Conservation (phyloP, 1,140 invertebrate genomes). For the Caenorhabditis remanei region DNA sequence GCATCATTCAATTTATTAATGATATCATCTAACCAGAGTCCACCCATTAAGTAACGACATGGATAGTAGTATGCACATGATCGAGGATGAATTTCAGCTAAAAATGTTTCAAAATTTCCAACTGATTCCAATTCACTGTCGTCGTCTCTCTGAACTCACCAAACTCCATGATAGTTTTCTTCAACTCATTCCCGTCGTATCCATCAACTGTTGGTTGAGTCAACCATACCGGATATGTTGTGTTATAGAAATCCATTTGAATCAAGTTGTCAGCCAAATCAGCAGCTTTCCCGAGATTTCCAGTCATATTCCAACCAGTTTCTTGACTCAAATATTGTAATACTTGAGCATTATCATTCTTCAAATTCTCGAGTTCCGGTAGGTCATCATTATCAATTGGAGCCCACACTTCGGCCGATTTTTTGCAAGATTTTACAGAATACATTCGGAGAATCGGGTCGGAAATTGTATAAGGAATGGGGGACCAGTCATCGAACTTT, state of each 20-base stretch:
- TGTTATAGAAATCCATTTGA: conserved; percentile 62
- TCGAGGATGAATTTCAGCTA: conserved; percentile 68
- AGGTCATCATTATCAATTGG: conserved; percentile 65
- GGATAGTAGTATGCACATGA: conserved; percentile 65
- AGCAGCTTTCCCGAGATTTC: conserved; percentile 64
- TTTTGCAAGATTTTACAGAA: conserved; percentile 29
- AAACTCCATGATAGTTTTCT: conserved; percentile 35
- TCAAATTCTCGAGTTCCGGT: conserved; percentile 63
- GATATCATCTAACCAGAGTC: conserved; percentile 66
- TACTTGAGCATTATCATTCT: conserved; percentile 59
- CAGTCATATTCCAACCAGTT: conserved; percentile 64
- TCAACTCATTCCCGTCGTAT: conserved; percentile 17
- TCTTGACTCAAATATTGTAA: conserved; percentile 61
- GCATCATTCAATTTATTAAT: conserved; percentile 47
- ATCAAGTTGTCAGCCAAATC: conserved; percentile 69
- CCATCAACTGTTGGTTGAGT: conserved; percentile 12
- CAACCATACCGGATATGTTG: conserved; percentile 6
- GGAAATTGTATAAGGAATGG: conserved; percentile 69
- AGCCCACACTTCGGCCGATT: conserved; percentile 64
- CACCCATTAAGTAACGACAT: conserved; percentile 67
- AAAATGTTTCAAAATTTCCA: conserved; percentile 24
- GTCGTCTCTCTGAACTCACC: background rate
- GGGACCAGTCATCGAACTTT: conserved; percentile 65
- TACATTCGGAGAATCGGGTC: conserved; percentile 70
- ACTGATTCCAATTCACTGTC: background rate